Percentiles rank a stretch among this genome's conserved stretches.
These are phyloP conservation scores for Trididemnum clinides DNA, from an alignment of 23 tunicate genomes.

Conservation along the genomic window DNA sequence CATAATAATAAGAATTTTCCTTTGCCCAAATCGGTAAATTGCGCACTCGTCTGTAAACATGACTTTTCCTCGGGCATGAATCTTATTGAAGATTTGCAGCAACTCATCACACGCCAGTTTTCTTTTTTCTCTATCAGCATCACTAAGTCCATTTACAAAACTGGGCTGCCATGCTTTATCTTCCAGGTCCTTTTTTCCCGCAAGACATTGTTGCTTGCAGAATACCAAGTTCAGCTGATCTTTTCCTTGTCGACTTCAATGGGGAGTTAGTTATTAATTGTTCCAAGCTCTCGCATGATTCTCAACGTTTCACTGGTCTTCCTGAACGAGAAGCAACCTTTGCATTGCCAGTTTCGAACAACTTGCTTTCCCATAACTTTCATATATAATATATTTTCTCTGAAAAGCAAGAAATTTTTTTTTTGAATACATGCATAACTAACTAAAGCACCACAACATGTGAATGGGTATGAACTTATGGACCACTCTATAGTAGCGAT, in stretches of 20 bases:
- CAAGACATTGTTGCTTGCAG: background rate
- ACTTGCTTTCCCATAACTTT: background rate
- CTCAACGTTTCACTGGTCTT: background rate
- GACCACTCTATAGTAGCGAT: too few relatives aligned
- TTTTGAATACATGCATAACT: too few relatives aligned
- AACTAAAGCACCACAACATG: too few relatives aligned
- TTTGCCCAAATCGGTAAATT: slow-evolving; percentile 9
- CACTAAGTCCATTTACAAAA: slow-evolving; percentile 3
- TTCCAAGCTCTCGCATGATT: background rate
- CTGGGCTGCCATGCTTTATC: background rate
- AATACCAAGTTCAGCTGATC: slow-evolving; percentile 9
- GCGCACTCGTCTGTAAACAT: slow-evolving; percentile 7
- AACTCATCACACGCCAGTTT: slow-evolving; percentile 3
- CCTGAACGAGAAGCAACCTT: background rate
- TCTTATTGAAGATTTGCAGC: background rate
- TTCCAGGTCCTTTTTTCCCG: background rate
- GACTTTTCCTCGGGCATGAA: background rate
- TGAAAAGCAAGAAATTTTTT: too few relatives aligned
- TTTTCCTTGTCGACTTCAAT: slow-evolving; percentile 11
- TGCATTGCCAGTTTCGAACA: slow-evolving; percentile 1
- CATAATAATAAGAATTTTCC: slow-evolving; percentile 7
- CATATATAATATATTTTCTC: too few relatives aligned
- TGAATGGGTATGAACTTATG: too few relatives aligned
- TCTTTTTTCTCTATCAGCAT: background rate
- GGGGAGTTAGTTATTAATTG: background rate